Percentiles rank a stretch among this genome's conserved stretches.
phyloP scores from a whole-genome alignment of 2,113 vertebrate genomes.

The Stegostoma tigrinum region DNA sequence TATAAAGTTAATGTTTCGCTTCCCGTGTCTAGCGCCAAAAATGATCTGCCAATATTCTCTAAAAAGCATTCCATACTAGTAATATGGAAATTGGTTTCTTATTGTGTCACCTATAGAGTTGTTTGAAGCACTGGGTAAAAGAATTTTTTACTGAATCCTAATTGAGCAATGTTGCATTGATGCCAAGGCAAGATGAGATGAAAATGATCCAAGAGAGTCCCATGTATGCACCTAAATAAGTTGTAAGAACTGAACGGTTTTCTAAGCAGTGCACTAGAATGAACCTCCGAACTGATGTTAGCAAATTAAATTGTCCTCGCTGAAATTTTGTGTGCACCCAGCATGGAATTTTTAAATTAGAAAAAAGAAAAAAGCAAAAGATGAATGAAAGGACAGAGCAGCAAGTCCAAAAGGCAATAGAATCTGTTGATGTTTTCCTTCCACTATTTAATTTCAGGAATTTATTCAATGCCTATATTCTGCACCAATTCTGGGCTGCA shows the following conservation, averaged over 20 bases:
- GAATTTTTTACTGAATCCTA: not conserved
- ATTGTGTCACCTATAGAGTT: not conserved
- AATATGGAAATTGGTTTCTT: not conserved
- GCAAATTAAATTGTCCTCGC: not conserved
- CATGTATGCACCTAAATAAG: not conserved
- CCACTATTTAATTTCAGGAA: not conserved
- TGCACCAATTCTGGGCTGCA: not conserved
- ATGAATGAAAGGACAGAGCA: not conserved
- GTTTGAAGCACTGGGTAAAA: not conserved
- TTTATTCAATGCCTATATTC: not conserved
- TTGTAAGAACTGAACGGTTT: conserved; percentile 10
- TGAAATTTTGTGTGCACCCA: not conserved
- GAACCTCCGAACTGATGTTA: not conserved
- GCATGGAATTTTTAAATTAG: not conserved
- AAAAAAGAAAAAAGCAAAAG: not conserved
- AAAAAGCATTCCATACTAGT: not conserved
- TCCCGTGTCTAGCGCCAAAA: not conserved
- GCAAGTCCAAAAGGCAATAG: not conserved
- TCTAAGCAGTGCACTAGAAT: not conserved
- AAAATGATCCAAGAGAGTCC: not conserved
- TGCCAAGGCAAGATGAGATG: not conserved
- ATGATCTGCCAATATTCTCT: not conserved
- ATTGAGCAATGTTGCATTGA: not conserved
- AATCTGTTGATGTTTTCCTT: not conserved
- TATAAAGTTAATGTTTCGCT: not conserved